Percentiles rank a stretch among this genome's conserved stretches.
phyloP scores from a whole-genome alignment of 2,113 vertebrate genomes.

The Crocuta crocuta region DNA sequence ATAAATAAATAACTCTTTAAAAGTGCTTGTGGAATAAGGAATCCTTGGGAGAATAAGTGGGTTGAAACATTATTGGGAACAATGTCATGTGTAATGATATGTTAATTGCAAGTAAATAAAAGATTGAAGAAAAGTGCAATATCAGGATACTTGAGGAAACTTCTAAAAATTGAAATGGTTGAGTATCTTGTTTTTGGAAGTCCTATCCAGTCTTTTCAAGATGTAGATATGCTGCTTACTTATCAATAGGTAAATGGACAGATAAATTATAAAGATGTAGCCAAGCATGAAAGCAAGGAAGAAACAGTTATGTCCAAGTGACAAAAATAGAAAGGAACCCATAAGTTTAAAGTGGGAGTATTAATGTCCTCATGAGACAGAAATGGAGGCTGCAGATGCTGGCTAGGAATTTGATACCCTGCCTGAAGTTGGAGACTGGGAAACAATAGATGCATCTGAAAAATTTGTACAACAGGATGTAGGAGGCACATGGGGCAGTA shows the following conservation, averaged over 20 bases:
- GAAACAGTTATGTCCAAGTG: neutral
- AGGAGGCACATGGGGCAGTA: neutral
- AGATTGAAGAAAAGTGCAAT: neutral
- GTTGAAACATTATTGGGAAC: neutral
- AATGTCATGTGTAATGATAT: neutral
- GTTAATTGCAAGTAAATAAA: neutral
- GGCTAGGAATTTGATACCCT: neutral
- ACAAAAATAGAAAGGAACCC: neutral
- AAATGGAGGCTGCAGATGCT: neutral
- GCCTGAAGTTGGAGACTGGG: neutral
- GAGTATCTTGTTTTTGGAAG: neutral
- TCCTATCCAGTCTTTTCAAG: neutral
- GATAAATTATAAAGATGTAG: neutral
- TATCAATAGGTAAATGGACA: neutral
- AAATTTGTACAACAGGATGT: neutral
- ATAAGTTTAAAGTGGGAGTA: neutral
- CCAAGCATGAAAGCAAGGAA: neutral
- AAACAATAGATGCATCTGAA: neutral
- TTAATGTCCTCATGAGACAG: neutral
- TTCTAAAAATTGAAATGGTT: neutral
- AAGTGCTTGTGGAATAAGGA: accelerated
- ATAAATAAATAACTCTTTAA: too few relatives aligned
- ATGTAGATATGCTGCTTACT: neutral
- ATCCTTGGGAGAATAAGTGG: neutral
- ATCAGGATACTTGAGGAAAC: neutral